phyloP scores from a whole-genome alignment of 2,797 vertebrate genomes.

The Alosa sapidissima region DNA sequence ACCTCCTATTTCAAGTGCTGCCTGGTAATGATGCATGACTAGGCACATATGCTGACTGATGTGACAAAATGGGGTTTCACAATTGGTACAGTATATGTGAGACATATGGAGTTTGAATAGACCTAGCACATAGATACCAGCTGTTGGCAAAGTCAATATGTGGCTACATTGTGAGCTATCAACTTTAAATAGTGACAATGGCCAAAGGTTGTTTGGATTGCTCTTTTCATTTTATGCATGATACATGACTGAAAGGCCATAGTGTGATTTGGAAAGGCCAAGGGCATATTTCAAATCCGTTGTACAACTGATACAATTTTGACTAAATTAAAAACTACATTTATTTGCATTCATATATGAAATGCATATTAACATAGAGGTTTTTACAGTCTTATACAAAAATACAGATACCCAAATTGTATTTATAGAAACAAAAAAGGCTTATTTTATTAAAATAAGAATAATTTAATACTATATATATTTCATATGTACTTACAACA shows the following conservation, averaged over 20 bases:
- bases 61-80: background rate
- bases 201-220: background rate
- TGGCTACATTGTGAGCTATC: background rate
- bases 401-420: background rate
- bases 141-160: background rate
- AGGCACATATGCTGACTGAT: background rate
- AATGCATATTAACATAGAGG: too few species aligned
- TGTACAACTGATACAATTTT: background rate
- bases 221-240: background rate
- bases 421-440: too few species aligned
- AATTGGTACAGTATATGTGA: background rate
- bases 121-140: background rate
- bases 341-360: too few species aligned
- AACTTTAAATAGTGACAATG: background rate
- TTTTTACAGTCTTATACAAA: background rate
- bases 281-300: background rate
- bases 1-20: background rate
- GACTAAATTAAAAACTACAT: background rate
- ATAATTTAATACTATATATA: background rate
- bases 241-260: background rate
- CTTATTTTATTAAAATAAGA: background rate
- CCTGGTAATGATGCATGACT: background rate
- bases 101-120: background rate
- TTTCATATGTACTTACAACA: background rate
- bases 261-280: background rate